Conservation (phyloP, 2,113 vertebrate genomes). For the Pleuronectes platessa region DNA sequence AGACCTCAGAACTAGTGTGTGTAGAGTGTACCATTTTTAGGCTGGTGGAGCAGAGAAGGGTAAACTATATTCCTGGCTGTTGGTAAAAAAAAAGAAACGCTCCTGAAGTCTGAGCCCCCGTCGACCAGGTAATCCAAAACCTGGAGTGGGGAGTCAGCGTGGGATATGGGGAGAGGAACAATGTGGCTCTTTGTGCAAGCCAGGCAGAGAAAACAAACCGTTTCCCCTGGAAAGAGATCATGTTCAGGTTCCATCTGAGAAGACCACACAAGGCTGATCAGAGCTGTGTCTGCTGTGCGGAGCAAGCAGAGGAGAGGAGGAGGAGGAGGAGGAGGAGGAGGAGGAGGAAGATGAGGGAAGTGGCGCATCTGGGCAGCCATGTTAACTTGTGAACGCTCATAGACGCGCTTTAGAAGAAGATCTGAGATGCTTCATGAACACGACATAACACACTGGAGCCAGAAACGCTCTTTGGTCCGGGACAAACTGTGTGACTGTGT, state of each 20-base stretch:
- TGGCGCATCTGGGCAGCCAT: slow-evolving; percentile 61
- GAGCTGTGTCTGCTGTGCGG: slow-evolving; percentile 70
- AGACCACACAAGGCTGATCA: slow-evolving; percentile 82
- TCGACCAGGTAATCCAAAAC: slow-evolving; percentile 81
- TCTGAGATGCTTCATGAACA: slow-evolving; percentile 60
- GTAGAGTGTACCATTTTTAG: slow-evolving; percentile 65
- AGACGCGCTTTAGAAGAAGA: slow-evolving; percentile 40
- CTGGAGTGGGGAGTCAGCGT: slow-evolving; percentile 78
- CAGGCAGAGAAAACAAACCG: slow-evolving; percentile 80
- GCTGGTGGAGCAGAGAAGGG: slow-evolving; percentile 62
- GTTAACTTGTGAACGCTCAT: slow-evolving; percentile 18
- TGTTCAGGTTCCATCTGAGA: slow-evolving; percentile 81
- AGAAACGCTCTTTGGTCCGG: slow-evolving; percentile 73
- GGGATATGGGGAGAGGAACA: slow-evolving; percentile 81
- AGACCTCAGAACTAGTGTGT: slow-evolving; percentile 50
- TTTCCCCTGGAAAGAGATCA: slow-evolving; percentile 83
- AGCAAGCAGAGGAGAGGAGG: slow-evolving; percentile 58
- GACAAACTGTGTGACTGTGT: slow-evolving; percentile 58
- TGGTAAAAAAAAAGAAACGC: slow-evolving; percentile 40
- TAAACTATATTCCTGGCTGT: slow-evolving; percentile 75
- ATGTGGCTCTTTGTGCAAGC: slow-evolving; percentile 82
- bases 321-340: slow-evolving; percentile 51
- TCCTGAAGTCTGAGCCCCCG: slow-evolving; percentile 76
- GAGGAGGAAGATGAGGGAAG: slow-evolving; percentile 35
- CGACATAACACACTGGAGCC: slow-evolving; percentile 36